Evolutionary conservation across 1,140 invertebrate genomes (phyloP).

Genomic region (Dinoponera quadriceps): DNA sequence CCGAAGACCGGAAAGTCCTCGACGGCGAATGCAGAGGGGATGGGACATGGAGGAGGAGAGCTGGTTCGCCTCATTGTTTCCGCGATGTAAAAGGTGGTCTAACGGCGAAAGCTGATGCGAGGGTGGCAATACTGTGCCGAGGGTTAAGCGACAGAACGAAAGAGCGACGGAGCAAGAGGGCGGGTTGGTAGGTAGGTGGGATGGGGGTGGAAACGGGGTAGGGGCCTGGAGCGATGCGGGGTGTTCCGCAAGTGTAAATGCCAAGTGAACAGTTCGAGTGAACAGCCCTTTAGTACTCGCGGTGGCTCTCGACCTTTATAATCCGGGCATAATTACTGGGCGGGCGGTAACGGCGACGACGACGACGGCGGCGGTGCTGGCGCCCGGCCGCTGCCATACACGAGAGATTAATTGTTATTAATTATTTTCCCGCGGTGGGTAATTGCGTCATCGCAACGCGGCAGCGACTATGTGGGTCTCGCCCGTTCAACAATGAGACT

Average conservation of each 20-base stretch:
- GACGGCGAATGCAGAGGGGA: slow-evolving; percentile 44
- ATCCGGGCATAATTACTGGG: slow-evolving; percentile 84
- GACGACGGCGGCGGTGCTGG: slow-evolving; percentile 48
- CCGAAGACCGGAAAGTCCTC: slow-evolving; percentile 69
- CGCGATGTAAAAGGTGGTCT: slow-evolving; percentile 73
- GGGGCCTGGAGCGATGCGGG: slow-evolving; percentile 75
- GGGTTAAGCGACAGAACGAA: slow-evolving; percentile 61
- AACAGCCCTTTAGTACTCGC: slow-evolving; percentile 82
- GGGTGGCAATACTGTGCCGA: slow-evolving; percentile 42
- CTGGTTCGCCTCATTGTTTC: slow-evolving; percentile 68
- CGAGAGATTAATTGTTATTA: slow-evolving; percentile 86
- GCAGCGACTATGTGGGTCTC: slow-evolving; percentile 71
- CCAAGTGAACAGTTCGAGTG: slow-evolving; percentile 85
- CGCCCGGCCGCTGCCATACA: slow-evolving; percentile 73
- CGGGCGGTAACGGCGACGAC: slow-evolving; percentile 73
- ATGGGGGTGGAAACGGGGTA: slow-evolving; percentile 55
- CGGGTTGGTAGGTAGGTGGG: no score
- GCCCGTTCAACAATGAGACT: slow-evolving; percentile 81
- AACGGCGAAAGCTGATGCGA: slow-evolving; percentile 62
- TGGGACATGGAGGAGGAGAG: slow-evolving; percentile 41
- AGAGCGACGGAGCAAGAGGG: slow-evolving; percentile 35
- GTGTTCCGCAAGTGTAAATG: slow-evolving; percentile 83
- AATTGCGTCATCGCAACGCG: slow-evolving; percentile 83
- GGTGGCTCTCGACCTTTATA: slow-evolving; percentile 84
- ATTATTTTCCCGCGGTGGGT: slow-evolving; percentile 83